These are phyloP conservation scores for Paratilapia polleni DNA, from an alignment of 2,113 vertebrate species.

Conservation along the genomic window DNA sequence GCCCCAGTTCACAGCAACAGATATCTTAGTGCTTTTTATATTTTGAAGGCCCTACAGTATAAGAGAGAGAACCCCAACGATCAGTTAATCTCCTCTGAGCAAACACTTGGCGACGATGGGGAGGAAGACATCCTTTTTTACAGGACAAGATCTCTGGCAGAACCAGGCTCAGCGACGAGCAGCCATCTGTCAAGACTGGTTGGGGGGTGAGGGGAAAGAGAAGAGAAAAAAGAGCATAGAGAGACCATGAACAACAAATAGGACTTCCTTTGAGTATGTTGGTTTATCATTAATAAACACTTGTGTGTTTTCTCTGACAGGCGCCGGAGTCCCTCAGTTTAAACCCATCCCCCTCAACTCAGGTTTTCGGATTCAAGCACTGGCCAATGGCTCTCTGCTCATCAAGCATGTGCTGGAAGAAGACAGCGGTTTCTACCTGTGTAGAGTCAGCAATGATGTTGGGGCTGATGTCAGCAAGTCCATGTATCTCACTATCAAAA, in stretches of 20 bases:
- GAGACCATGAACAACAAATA: background rate
- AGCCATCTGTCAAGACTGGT: too few species aligned
- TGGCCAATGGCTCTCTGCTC: constrained; percentile 93
- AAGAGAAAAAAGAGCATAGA: background rate
- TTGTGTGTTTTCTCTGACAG: constrained; percentile 66
- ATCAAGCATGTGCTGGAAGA: constrained; percentile 98
- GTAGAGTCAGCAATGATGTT: constrained; percentile 99
- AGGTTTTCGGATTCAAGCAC: constrained; percentile 91
- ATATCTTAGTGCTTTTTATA: too few species aligned
- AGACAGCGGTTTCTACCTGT: constrained; percentile 99
- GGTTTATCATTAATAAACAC: background rate
- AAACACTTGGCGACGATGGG: too few species aligned
- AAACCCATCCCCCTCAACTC: constrained; percentile 93
- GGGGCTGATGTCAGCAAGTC: constrained; percentile 99
- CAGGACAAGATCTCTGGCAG: too few species aligned
- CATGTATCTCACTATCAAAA: constrained; percentile 99
- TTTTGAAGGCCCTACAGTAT: too few species aligned
- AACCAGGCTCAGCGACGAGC: too few species aligned
- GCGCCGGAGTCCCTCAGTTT: constrained; percentile 96
- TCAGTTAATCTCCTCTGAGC: too few species aligned
- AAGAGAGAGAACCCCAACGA: too few species aligned
- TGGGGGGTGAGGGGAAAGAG: too few species aligned
- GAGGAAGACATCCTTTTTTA: too few species aligned
- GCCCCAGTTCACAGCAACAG: too few species aligned
- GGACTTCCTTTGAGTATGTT: background rate